Evolutionary conservation across 2,113 vertebrate species (phyloP), one percentile per base, ranked within the genome.

Genomic region (Brachypteracias leptosomus): DNA sequence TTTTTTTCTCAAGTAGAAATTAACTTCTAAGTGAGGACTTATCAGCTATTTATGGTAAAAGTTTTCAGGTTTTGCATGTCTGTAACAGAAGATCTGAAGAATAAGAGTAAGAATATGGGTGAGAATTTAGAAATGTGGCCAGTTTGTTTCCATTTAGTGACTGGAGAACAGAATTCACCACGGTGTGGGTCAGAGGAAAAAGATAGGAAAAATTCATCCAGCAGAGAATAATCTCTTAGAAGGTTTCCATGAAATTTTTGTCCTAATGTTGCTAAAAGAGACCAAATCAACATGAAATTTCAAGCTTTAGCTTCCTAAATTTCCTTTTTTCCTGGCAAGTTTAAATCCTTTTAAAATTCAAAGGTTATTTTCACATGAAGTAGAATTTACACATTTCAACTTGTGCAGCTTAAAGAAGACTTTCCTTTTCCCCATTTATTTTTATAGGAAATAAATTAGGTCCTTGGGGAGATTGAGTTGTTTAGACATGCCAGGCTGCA

Each of bases 101-200:
- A 35, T 40, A 65, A 61, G 7, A 54, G 13, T 35, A 63, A 29
- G 57, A 83, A 24, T 19, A 47, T 7, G 62, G 20, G 13, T 52
- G 16, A 16, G 5, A 71, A 78, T 59, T 63, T 58, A 35, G 24
- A 15, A 52, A 38, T 6, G 6, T 14, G 16, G 7, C 6, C 5
- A 14, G 6, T 79, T 75, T 79, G 46, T 11, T 88, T 88, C 33
- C 31, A 4, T 46, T 70, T 54, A 44, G 42, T 54, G 17, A 13
- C 21, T 38, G 36, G 11, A 92, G 11, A 92, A 76, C 5, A 73
- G 26, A 83, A 52, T 80, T 86, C 20, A 61, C 16, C 59, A 35
- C n/a, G 0, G 0, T 59, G 2, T 59, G 24, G 15, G 6, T 63
- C 26, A 25, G 13, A 9, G 8, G 1, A 2, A 49, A 36, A 35